Percentiles rank a stretch among this genome's conserved stretches.
These are phyloP conservation scores for Cheirogaleus major DNA, from an alignment of 2,797 vertebrate genomes.

Conservation along the genomic window DNA sequence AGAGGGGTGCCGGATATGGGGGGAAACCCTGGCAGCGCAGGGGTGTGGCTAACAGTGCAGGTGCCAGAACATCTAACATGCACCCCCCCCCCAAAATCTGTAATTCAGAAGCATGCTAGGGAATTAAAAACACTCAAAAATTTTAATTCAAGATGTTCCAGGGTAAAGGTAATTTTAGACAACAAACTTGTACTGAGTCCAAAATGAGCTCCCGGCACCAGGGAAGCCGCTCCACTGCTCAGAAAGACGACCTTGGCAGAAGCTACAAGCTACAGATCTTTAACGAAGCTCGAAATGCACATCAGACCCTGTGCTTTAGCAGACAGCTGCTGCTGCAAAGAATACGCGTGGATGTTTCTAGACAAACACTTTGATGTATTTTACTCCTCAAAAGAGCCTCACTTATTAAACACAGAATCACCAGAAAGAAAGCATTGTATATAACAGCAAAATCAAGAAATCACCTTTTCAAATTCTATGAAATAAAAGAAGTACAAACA, in stretches of 20 bases:
- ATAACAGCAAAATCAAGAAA: background rate
- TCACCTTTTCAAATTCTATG: background rate
- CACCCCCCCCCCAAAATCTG: background rate
- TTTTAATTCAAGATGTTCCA: background rate
- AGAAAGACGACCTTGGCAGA: fast-evolving
- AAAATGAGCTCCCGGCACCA: background rate
- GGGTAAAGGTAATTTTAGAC: background rate
- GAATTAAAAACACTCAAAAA: no score
- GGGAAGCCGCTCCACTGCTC: background rate
- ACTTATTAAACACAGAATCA: background rate
- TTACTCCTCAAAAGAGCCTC: background rate
- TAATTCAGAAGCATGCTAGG: background rate
- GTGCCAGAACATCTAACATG: background rate
- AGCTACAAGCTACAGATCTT: fast-evolving
- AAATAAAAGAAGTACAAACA: background rate
- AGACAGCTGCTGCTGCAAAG: background rate
- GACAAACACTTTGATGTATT: background rate
- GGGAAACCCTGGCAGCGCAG: background rate
- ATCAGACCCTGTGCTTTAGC: fast-evolving
- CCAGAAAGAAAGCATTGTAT: background rate
- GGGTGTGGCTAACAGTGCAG: fast-evolving
- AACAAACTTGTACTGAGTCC: background rate
- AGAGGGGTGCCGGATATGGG: background rate
- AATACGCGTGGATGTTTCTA: background rate
- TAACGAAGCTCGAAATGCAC: background rate